phyloP scores from a whole-genome alignment of 2,797 vertebrate species.

The Pipistrellus pipistrellus region DNA sequence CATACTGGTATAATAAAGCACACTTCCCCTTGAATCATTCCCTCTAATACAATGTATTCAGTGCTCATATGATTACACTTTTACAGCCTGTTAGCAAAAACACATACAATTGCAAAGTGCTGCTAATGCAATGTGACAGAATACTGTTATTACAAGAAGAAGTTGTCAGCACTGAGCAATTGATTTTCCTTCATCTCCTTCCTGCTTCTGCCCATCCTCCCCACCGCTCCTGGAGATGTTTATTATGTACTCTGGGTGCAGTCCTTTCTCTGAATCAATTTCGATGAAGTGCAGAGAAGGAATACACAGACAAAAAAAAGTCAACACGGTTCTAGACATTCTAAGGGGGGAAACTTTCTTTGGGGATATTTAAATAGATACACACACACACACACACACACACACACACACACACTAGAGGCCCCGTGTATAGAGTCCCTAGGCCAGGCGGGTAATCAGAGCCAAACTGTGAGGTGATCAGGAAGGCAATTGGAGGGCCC shows the following conservation, averaged over 20 bases:
- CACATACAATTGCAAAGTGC: conserved; percentile 83
- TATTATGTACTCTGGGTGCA: conserved; percentile 72
- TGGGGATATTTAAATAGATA: neutral
- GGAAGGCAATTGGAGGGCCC: too few species aligned
- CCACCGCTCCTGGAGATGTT: conserved; percentile 73
- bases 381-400: too few species aligned
- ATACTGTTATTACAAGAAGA: conserved; percentile 83
- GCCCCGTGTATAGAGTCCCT: too few species aligned
- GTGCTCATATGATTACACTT: conserved; percentile 84
- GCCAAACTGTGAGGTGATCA: too few species aligned
- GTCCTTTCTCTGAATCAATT: conserved; percentile 75
- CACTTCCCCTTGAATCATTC: conserved; percentile 78
- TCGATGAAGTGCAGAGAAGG: rapidly evolving
- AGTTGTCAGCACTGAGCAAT: conserved; percentile 82
- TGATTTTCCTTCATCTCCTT: conserved; percentile 83
- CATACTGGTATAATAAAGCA: conserved; percentile 79
- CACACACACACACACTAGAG: too few species aligned
- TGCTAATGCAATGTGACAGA: conserved; percentile 84
- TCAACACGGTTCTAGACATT: conserved; percentile 33
- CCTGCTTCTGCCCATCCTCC: conserved; percentile 62
- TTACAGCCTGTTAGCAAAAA: conserved; percentile 86
- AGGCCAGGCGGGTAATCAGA: too few species aligned
- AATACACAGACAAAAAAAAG: conserved; percentile 34
- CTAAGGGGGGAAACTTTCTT: neutral
- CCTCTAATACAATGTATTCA: conserved; percentile 84